Base-by-base conservation (phyloP, 2,888 invertebrate species). In the Sussaba pulchella region DNA sequence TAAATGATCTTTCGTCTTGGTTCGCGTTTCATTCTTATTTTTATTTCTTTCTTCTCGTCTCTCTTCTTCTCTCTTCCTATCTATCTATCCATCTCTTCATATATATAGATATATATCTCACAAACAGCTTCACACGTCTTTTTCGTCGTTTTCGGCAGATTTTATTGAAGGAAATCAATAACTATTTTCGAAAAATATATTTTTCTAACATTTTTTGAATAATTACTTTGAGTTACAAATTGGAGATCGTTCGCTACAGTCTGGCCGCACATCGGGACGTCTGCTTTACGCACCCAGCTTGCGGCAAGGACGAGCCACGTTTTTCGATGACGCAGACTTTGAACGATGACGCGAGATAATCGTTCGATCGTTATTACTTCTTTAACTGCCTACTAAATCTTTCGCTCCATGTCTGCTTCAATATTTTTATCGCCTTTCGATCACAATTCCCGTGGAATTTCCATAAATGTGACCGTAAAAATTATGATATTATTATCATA, bases 301-400 rank as follows among this genome's bases (percentile, higher is more conserved):
- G 10, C 26, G 43, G 4, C 61, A 72, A 72, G 71, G 71, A 26
- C 63, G 74, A 74, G 59, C 14, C 21, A 45, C 43, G 45, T 52
- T 66, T 66, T 67, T 41, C 66, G 45, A 74, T 67, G 54, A 74
- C 66, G 66, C 45, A 66, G 31, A 57, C 63, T 52, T 52, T 52
- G 36, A 45, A 14, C 66, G 66, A 59, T 57, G 67, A 57, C 8
- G 54, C 21, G 66, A 67, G 74, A 74, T 57, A 19, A 63, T 47
- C 47, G 50, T 12, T 10, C 6, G 19, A 21, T 31, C 31, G 31
- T 26, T 52, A 6, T n/a, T n/a, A n/a, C n/a, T n/a, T 10, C 26
- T 54, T 5, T n/a, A 54, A 54, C 14, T 24, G 4, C n/a, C 26
- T 6, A 54, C 54, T 26, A 0, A 54, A 54, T 1, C 54, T 54